Conservation (phyloP, 2,888 invertebrate genomes). For the Tenthredo amoena region DNA sequence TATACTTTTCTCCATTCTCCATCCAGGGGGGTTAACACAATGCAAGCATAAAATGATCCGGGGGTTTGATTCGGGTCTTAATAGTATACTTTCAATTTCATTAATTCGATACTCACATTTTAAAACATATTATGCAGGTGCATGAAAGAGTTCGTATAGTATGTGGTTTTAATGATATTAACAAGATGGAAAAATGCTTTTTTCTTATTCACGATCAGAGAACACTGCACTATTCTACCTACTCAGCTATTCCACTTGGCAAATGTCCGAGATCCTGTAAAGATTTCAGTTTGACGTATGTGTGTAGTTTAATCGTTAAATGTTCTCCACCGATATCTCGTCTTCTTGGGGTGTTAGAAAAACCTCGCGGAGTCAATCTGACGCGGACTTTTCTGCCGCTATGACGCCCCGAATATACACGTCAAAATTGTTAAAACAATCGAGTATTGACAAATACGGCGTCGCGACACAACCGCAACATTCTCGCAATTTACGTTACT, state of each 20-base stretch:
- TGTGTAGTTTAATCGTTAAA: neutral
- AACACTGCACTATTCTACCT: constrained; percentile 20
- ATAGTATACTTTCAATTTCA: neutral
- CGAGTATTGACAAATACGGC: constrained; percentile 74
- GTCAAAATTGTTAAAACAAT: constrained; percentile 65
- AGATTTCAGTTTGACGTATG: constrained; percentile 32
- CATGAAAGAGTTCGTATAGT: neutral
- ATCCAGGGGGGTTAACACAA: neutral
- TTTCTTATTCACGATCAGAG: neutral
- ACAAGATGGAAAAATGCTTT: neutral
- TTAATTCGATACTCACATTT: constrained; percentile 25
- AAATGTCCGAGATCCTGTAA: constrained; percentile 44
- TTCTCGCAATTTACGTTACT: constrained; percentile 34
- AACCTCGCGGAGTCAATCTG: neutral
- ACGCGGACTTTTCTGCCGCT: neutral
- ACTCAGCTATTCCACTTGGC: constrained; percentile 34
- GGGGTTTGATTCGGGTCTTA: neutral
- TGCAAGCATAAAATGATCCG: neutral
- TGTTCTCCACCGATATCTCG: constrained; percentile 5
- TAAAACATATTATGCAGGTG: constrained; percentile 10
- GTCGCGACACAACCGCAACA: constrained; percentile 69
- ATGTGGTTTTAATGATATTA: neutral
- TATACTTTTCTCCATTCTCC: neutral
- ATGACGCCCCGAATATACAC: constrained; percentile 40
- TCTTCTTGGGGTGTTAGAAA: neutral